Evolutionary conservation across 1,140 invertebrate genomes (phyloP), one percentile per base, ranked within the genome.

Genomic region (Drosophila arawakana): DNA sequence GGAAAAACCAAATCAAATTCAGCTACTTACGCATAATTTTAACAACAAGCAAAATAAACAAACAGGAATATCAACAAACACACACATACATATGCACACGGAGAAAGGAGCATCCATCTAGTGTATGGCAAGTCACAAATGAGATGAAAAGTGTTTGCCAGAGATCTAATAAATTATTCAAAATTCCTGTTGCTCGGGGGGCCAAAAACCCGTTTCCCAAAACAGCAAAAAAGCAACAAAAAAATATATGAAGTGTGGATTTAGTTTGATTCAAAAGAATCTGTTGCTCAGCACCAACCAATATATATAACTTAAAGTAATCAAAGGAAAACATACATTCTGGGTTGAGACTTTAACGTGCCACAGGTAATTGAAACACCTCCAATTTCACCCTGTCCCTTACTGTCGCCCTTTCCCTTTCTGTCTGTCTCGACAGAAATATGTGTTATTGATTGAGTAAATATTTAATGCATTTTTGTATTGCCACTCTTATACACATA

Each of bases 401-500:
- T 10, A 9, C 30, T 15, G 4, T 10, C 37, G 4, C 50, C 41
- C 7, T 30, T 7, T 34, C 15, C 9, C 15, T 21, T 15, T 11
- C n/a, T 15, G 7, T 18, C 44, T 18, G 13, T 47, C 11, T 21
- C 9, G 25, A 21, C 7, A 25, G 57, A 62, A 57, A 62, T 71
- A 63, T 72, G 47, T 65, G 60, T 76, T 76, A 76, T 76, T 76
- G 73, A 76, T 72, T 71, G 68, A 65, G 67, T 76, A 76, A 76
- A 76, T 76, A 76, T 76, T 76, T 76, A 76, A 76, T 76, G 68
- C 67, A 76, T 44, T 65, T 72, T 67, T 44, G 62, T 73, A 73
- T 73, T 73, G 44, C 54, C 46, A 39, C 54, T 63, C 66, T 50
- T 44, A 63, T 13, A 30, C 25, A 30, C 25, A 30, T 2, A 30